These are phyloP conservation scores for Synodontis membranacea DNA, from an alignment of 2,113 vertebrate genomes.

Conservation along the genomic window DNA sequence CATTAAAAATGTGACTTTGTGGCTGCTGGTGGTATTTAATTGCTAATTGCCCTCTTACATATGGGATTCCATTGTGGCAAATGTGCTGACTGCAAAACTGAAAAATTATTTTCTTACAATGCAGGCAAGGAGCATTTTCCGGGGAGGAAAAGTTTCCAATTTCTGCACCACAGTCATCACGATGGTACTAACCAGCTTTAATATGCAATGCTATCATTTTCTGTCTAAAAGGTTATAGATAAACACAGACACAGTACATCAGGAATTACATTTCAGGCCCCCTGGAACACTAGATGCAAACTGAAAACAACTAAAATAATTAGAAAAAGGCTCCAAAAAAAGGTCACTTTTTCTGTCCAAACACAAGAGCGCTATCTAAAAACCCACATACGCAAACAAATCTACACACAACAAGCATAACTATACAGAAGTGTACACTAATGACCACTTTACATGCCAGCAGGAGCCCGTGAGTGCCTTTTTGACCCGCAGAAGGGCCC, in stretches of 20 bases:
- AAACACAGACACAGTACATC: not conserved
- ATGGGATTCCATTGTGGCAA: slow-evolving; percentile 1
- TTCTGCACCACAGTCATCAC: not conserved
- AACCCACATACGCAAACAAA: slow-evolving; percentile 35
- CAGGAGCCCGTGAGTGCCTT: slow-evolving; percentile 58
- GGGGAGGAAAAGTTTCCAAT: not conserved
- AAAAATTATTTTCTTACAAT: slow-evolving; percentile 3
- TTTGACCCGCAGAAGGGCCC: slow-evolving; percentile 60
- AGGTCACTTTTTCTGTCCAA: not conserved
- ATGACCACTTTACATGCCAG: slow-evolving; percentile 56
- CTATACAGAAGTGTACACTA: slow-evolving; percentile 55
- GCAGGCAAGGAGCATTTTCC: not conserved
- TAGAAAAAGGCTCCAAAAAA: not conserved
- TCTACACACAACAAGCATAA: not conserved
- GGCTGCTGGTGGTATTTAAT: not conserved
- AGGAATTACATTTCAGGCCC: not conserved
- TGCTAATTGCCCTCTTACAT: not conserved
- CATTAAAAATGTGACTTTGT: not conserved
- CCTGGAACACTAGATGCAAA: not conserved
- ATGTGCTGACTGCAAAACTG: not conserved
- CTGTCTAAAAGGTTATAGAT: not conserved
- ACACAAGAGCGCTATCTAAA: not conserved
- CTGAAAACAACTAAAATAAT: not conserved
- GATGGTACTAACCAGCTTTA: not conserved
- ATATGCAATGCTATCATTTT: not conserved